Evolutionary conservation across 2,113 vertebrate species (phyloP).

Genomic region (Crotalus viridis): DNA sequence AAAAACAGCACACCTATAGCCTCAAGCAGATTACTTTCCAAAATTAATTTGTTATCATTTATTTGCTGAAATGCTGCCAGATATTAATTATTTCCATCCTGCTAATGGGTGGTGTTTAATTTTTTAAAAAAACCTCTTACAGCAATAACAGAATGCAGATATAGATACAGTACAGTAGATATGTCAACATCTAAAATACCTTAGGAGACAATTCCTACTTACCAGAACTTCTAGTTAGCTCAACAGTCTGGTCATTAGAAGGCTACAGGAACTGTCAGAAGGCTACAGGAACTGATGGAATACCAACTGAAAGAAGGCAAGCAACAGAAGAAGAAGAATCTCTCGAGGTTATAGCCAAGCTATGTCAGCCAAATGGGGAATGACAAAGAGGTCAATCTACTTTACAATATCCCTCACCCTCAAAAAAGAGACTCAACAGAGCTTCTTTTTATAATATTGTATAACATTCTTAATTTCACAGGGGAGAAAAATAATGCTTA

Average conservation of each 20-base stretch:
- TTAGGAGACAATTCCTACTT: neutral
- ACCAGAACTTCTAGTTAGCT: neutral
- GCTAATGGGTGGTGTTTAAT: constrained; percentile 41
- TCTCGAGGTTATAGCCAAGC: neutral
- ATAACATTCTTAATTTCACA: neutral
- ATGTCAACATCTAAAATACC: neutral
- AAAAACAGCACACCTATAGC: constrained; percentile 29
- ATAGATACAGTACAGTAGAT: neutral
- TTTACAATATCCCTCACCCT: neutral
- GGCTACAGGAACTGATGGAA: neutral
- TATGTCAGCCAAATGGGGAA: neutral
- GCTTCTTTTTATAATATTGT: neutral
- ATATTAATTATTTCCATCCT: constrained; percentile 38
- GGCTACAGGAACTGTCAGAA: neutral
- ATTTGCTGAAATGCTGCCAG: constrained; percentile 52
- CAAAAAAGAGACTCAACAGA: neutral
- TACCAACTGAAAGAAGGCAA: neutral
- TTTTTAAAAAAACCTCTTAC: neutral
- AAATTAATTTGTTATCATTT: constrained; percentile 43
- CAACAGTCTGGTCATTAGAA: neutral
- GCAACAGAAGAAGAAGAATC: neutral
- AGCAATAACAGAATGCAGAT: neutral
- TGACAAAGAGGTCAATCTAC: neutral
- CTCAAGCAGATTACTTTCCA: constrained; percentile 21
- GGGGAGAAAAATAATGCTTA: neutral